These are phyloP conservation scores for Phaedon cochleariae DNA, from an alignment of 2,888 invertebrate species.

Conservation along the genomic window DNA sequence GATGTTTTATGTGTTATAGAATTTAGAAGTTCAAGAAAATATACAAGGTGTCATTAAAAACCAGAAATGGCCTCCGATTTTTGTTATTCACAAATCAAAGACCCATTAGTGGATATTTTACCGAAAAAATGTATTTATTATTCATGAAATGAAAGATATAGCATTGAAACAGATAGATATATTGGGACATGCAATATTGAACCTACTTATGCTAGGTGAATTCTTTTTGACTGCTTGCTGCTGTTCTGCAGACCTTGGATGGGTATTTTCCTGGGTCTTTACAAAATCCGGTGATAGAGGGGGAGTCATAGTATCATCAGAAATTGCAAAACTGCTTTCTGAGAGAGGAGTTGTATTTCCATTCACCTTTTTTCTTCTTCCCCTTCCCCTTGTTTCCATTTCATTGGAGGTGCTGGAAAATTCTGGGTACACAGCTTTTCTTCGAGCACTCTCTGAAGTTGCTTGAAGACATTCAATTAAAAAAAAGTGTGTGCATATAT, in stretches of 20 bases:
- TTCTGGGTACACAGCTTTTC: constrained; percentile 8
- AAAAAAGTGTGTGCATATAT: background rate
- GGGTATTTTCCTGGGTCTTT: background rate
- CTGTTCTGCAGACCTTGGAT: background rate
- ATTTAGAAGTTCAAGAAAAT: too few relatives aligned
- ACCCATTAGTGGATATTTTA: too few relatives aligned
- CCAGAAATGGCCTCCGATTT: too few relatives aligned
- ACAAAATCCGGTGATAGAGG: background rate
- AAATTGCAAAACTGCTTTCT: background rate
- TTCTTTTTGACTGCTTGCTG: background rate
- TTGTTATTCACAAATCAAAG: too few relatives aligned
- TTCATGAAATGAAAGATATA: too few relatives aligned
- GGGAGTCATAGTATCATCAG: constrained; percentile 1
- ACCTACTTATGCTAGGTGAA: background rate
- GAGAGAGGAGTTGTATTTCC: background rate
- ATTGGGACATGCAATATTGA: background rate
- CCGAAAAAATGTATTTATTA: too few relatives aligned
- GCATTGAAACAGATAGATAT: too few relatives aligned
- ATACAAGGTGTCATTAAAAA: too few relatives aligned
- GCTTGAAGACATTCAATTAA: background rate
- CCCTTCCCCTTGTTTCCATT: constrained; percentile 5
- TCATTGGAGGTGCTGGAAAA: constrained; percentile 6
- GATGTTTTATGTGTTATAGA: too few relatives aligned
- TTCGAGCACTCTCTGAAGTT: constrained; percentile 2
- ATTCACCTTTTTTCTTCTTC: constrained; percentile 9